A percentile compares a stretch with the other conserved stretches of the same genome.
phyloP scores from a whole-genome alignment of 2,888 invertebrate species.

The Terebella lapidaria region DNA sequence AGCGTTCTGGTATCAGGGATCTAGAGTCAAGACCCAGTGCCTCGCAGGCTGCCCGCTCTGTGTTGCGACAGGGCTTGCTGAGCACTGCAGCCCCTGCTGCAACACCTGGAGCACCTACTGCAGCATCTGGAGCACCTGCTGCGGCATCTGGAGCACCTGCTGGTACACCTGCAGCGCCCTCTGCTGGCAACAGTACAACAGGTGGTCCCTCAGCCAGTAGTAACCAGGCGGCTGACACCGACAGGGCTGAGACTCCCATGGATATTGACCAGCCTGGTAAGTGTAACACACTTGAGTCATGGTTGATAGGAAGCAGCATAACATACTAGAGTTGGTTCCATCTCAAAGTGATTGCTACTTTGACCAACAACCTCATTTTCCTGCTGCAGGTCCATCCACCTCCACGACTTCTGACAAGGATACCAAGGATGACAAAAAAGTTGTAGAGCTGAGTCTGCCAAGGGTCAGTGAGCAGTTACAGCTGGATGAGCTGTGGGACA shows the following conservation, averaged over 20 bases:
- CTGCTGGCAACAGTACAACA: background rate
- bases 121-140: background rate
- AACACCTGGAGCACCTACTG: background rate
- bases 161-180: background rate
- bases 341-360: too few relatives aligned
- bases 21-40: too few relatives aligned
- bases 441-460: constrained; percentile 4
- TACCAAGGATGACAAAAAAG: too few relatives aligned
- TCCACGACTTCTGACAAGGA: too few relatives aligned
- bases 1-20: too few relatives aligned
- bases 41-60: too few relatives aligned
- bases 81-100: background rate
- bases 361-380: background rate
- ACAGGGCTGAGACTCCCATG: background rate
- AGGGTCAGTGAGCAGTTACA: constrained; percentile 67
- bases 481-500: constrained; percentile 72
- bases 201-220: background rate
- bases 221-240: background rate
- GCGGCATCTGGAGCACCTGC: background rate
- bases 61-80: background rate
- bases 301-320: too few relatives aligned
- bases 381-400: background rate
- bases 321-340: too few relatives aligned
- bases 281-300: background rate
- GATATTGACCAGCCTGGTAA: background rate